Evolutionary conservation across 64 coral and sea anemone genomes (phyloP), one percentile per base, ranked within the genome.

Genomic region (Hydrozoanthus tunicans): DNA sequence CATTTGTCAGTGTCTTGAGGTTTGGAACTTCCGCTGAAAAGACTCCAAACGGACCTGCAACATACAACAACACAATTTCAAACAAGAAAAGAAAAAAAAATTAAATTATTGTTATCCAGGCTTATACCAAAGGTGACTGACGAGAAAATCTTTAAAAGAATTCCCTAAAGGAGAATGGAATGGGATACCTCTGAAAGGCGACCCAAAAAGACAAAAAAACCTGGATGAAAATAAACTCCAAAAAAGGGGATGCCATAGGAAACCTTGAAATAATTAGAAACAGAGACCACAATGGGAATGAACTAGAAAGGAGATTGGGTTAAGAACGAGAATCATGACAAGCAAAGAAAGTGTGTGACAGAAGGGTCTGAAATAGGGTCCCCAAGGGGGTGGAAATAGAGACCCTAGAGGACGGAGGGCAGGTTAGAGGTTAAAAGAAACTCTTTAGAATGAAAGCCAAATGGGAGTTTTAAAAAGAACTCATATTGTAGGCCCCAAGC

Each of bases 11-110:
- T 94, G 57, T 90, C 88, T 15, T 68, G 91, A 81, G 81, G 92
- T 62, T 73, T 93, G 25, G 95, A 90, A 23, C 78, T 94, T 12
- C 89, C 92, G 26, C 85, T 71, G 6, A 96, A 89, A 1, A 96
- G 43, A 68, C 76, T 94, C 92, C 92, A 96, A 12, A 94, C 67
- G 51, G 95, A 96, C 78, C 95, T 96, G 65, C 58, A 82, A 78
- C 17, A 25, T 12, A n/a, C 9, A 76, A 71, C 77, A 23, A 81
- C 58, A 3, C 53, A 70, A 6, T 27, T 66, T 51, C 63, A 6
- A 25, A 13, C 4, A 13, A 15, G 11, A 9, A 65, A 65, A 15
- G 3, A 4, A 11, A 4, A 4, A 10, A 10, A 65, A 65, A 13
- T 43, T 43, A 43, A 43, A 43, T 43, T 43, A 0, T 43, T 43